A percentile compares a stretch with the other conserved stretches of the same genome.
Conservation (phyloP, 2,113 vertebrate genomes). For the Psittacula cyanocephala region DNA sequence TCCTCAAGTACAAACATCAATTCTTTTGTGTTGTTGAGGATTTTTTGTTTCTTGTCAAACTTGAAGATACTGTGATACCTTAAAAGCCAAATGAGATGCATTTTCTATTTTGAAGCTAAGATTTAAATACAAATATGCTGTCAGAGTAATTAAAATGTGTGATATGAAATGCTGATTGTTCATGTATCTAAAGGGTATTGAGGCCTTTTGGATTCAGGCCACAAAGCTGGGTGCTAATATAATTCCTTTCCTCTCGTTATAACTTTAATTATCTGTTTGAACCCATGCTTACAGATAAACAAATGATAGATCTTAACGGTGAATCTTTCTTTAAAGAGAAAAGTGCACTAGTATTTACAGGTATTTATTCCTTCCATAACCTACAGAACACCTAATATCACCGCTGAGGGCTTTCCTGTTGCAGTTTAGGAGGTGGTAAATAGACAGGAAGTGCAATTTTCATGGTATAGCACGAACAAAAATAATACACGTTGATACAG, state of each 20-base stretch:
- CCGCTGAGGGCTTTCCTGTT: background rate
- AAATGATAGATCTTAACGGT: background rate
- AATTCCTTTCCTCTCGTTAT: background rate
- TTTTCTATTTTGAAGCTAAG: background rate
- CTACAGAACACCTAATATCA: background rate
- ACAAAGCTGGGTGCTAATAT: background rate
- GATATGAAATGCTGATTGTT: background rate
- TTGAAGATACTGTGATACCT: background rate
- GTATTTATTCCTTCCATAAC: background rate
- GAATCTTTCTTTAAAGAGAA: background rate
- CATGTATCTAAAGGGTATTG: background rate
- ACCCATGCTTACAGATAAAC: background rate
- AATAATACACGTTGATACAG: background rate
- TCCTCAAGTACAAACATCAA: background rate
- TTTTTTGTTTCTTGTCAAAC: background rate
- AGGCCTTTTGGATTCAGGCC: background rate
- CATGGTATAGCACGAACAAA: background rate
- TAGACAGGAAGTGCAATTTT: background rate
- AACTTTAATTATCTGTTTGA: background rate
- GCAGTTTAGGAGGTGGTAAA: background rate
- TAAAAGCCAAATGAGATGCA: background rate
- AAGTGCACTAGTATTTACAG: background rate
- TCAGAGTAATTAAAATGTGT: background rate
- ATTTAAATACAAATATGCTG: background rate
- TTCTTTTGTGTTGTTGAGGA: accelerated